These are phyloP conservation scores for Bombycilla garrulus DNA, from an alignment of 2,113 vertebrate genomes.

Conservation along the genomic window DNA sequence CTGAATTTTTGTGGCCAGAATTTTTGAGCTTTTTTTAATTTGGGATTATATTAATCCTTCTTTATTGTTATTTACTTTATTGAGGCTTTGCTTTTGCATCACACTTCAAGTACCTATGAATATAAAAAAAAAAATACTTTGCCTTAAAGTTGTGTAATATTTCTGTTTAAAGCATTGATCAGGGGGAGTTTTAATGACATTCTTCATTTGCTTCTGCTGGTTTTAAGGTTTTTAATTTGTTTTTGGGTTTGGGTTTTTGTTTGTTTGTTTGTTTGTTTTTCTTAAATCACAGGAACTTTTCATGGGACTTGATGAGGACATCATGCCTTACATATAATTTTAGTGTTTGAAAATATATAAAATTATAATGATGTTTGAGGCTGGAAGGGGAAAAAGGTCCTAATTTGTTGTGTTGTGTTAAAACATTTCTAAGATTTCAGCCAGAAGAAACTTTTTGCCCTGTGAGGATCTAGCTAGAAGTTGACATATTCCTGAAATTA, in stretches of 20 bases:
- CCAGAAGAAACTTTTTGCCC: background rate
- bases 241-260: background rate
- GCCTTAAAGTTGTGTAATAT: background rate
- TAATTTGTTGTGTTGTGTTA: background rate
- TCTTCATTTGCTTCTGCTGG: background rate
- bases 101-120: background rate
- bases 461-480: background rate
- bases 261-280: background rate
- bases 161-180: background rate
- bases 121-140: background rate
- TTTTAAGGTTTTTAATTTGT: background rate
- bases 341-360: background rate
- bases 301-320: background rate
- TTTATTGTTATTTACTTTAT: background rate
- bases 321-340: background rate
- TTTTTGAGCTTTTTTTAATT: background rate
- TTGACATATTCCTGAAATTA: background rate
- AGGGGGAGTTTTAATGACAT: background rate
- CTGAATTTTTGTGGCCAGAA: background rate
- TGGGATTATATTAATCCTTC: background rate
- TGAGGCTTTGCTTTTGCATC: background rate
- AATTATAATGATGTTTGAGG: background rate
- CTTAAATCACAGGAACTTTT: background rate
- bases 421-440: background rate
- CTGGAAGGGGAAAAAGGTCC: background rate